phyloP scores from a whole-genome alignment of 2,888 invertebrate species.

The Zeuzera pyrina region DNA sequence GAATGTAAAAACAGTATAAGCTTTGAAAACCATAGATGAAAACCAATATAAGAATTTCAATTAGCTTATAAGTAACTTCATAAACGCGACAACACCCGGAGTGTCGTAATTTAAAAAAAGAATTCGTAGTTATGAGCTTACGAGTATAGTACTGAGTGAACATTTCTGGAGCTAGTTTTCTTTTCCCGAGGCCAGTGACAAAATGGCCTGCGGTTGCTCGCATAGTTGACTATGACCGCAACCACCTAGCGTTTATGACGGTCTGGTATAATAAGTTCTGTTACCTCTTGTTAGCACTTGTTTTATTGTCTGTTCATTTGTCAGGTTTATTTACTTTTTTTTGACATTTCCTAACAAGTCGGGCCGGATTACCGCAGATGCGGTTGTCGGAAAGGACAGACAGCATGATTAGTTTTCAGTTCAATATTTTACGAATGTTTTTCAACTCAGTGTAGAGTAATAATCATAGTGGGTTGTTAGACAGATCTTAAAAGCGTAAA shows the following conservation, averaged over 20 bases:
- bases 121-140: too few relatives aligned
- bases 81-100: too few relatives aligned
- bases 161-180: too few relatives aligned
- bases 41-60: too few relatives aligned
- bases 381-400: too few relatives aligned
- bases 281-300: conserved; percentile 42
- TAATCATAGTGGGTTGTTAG: not conserved
- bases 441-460: too few relatives aligned
- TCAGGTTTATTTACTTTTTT: conserved; percentile 32
- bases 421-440: conserved; percentile 2
- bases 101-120: too few relatives aligned
- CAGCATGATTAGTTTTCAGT: conserved; percentile 5
- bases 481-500: not conserved
- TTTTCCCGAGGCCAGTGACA: too few relatives aligned
- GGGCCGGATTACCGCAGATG: conserved; percentile 20
- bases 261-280: conserved; percentile 24
- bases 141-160: too few relatives aligned
- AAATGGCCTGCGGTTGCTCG: conserved; percentile 20
- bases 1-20: too few relatives aligned
- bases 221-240: conserved; percentile 13
- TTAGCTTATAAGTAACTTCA: too few relatives aligned
- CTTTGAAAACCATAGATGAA: too few relatives aligned
- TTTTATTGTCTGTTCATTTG: conserved; percentile 37
- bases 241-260: conserved; percentile 19
- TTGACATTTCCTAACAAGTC: conserved; percentile 24